Percentiles rank a stretch among this genome's conserved stretches.
Evolutionary conservation across 1,140 invertebrate genomes (phyloP).

Genomic region (Coptotermes formosanus): DNA sequence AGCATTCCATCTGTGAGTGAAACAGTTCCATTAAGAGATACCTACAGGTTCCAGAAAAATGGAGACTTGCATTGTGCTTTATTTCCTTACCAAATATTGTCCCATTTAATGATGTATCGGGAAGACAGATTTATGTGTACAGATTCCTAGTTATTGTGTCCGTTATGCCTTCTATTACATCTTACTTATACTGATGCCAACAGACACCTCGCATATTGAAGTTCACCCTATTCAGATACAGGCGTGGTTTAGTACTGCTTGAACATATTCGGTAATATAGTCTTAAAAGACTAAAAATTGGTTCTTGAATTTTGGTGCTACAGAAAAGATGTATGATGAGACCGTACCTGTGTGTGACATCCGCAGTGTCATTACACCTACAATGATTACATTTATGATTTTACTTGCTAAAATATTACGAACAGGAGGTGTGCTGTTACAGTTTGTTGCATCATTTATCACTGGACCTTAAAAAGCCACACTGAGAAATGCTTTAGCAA

Average conservation of each 20-base stretch:
- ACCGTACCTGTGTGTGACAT: not conserved
- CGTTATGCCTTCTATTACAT: constrained; percentile 1
- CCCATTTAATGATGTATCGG: not conserved
- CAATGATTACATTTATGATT: not conserved
- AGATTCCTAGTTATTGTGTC: not conserved
- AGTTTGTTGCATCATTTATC: constrained; percentile 6
- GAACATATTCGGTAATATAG: not conserved
- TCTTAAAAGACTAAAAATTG: not conserved
- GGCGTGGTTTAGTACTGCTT: not conserved
- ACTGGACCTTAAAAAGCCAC: not conserved
- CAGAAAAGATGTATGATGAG: not conserved
- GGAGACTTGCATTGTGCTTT: not conserved
- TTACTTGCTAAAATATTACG: not conserved
- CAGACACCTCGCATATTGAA: constrained; percentile 14
- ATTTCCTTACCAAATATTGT: constrained; percentile 8
- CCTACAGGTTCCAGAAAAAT: not conserved
- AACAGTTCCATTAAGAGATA: not conserved
- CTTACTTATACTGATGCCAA: not conserved
- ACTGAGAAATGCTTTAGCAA: not conserved
- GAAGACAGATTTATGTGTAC: not conserved
- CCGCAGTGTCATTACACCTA: not conserved
- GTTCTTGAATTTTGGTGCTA: constrained; percentile 8
- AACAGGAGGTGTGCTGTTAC: not conserved
- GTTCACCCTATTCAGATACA: not conserved
- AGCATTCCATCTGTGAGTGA: too few relatives aligned